These are phyloP conservation scores for Dolichoris vasculosae DNA, from an alignment of 1,140 invertebrate genomes.

Conservation along the genomic window DNA sequence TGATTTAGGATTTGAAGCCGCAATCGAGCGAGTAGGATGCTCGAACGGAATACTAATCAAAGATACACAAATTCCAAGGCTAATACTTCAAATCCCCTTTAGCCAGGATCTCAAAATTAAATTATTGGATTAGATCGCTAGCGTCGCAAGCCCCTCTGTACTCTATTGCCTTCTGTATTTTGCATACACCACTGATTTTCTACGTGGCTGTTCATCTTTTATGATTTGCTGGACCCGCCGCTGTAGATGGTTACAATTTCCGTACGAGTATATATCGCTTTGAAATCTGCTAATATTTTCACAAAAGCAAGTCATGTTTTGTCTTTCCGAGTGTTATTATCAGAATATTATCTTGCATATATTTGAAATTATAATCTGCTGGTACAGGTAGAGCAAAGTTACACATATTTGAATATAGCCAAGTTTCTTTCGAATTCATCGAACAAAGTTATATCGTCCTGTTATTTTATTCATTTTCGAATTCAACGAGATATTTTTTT, in stretches of 20 bases:
- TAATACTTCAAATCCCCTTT: constrained; percentile 75
- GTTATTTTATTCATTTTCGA: too few species aligned
- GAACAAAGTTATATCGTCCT: too few species aligned
- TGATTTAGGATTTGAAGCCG: constrained; percentile 73
- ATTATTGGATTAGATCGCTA: constrained; percentile 73
- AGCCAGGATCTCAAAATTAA: constrained; percentile 72
- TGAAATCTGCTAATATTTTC: constrained; percentile 4
- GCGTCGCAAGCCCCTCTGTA: constrained; percentile 63
- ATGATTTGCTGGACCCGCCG: not conserved
- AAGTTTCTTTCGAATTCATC: too few species aligned
- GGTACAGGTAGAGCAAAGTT: too few species aligned
- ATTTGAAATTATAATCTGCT: not conserved
- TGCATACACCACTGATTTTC: constrained; percentile 53
- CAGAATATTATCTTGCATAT: not conserved
- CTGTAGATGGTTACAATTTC: not conserved
- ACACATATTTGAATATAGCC: too few species aligned
- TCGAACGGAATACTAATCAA: constrained; percentile 75
- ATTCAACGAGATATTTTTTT: too few species aligned
- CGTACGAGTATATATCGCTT: not conserved
- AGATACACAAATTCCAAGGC: constrained; percentile 74
- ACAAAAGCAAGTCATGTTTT: not conserved
- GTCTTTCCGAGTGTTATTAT: not conserved
- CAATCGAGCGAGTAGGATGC: constrained; percentile 69
- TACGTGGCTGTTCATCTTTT: constrained; percentile 28
- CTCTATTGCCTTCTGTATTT: constrained; percentile 54